A percentile compares a stretch with the other conserved stretches of the same genome.
Evolutionary conservation across 2,888 invertebrate genomes (phyloP).

Genomic region (Steinernema scapterisci): DNA sequence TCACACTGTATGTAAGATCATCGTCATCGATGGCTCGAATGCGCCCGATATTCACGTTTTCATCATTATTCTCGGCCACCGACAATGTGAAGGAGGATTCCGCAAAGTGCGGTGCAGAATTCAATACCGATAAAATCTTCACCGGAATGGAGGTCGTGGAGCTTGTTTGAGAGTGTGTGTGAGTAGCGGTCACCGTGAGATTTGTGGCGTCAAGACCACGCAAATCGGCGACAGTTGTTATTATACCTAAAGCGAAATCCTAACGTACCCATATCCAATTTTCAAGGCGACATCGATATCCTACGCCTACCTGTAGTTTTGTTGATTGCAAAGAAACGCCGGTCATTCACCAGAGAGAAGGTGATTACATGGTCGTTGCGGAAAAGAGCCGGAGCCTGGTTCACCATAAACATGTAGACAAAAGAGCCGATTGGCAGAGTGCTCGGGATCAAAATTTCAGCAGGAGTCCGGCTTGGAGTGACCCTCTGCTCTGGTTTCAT

Average conservation of each 20-base stretch:
- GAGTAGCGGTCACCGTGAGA: not conserved
- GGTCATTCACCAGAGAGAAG: conserved; percentile 3
- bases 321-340: conserved; percentile 15
- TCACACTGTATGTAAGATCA: not conserved
- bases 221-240: not conserved
- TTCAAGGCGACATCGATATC: too few relatives aligned
- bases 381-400: conserved; percentile 17
- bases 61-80: not conserved
- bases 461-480: conserved; percentile 3
- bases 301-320: not conserved
- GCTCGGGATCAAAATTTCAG: conserved; percentile 21
- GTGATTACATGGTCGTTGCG: not conserved
- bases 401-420: conserved; percentile 15
- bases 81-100: not conserved
- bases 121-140: not conserved
- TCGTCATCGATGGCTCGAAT: conserved; percentile 3
- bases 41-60: not conserved
- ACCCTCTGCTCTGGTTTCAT: conserved; percentile 23
- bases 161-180: conserved; percentile 4
- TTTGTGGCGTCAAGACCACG: not conserved
- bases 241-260: conserved; percentile 12
- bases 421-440: conserved; percentile 33
- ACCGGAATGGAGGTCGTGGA: not conserved
- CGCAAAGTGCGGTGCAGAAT: not conserved
- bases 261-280: too few relatives aligned